Evolutionary conservation across 1,140 invertebrate genomes (phyloP), one percentile per base, ranked within the genome.

Genomic region (Formica exsecta): DNA sequence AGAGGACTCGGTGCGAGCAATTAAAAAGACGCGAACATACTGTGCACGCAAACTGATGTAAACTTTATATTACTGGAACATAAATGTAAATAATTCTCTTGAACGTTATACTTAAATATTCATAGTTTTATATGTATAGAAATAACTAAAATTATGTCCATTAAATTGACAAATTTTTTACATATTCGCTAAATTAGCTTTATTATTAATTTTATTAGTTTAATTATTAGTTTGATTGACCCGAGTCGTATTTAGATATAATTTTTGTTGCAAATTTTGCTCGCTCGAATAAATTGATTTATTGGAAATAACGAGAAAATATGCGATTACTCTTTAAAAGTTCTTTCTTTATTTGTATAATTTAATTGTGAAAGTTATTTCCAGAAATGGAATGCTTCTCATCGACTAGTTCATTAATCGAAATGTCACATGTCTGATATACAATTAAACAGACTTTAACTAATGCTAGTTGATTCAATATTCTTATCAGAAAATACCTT

Each of bases 11-110:
- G 32, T 2, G n/a, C 70, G 25, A 6, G 48, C 70, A 73, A 73
- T 73, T 73, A 73, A 73, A 73, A 36, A 51, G 29, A 29, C 48
- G 48, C 29, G 29, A 73, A 73, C 48, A 73, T 19, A 19, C 68
- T 70, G 32, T 54, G 41, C 70, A 57, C 44, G 29, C 48, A 19
- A 51, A 54, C 25, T 70, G 25, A 32, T 51, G 25, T 36, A 32
- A 71, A 71, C 25, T 54, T 71, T 29, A 29, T 13, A 25, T 51
- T 71, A 71, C 44, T 71, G 25, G 4, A 51, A 71, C 41, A 51
- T 48, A 48, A 29, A 3, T 25, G 44, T 19, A 3, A 68, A 44
- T 41, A 38, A 22, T 68, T 68, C 11, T 16, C n/a, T 68, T 68
- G 19, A 64, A 64, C 11, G 16, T n/a, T 29, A 32, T 29, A 7